Base-by-base conservation (phyloP, 1,140 invertebrate species). In the Idris sp. region DNA sequence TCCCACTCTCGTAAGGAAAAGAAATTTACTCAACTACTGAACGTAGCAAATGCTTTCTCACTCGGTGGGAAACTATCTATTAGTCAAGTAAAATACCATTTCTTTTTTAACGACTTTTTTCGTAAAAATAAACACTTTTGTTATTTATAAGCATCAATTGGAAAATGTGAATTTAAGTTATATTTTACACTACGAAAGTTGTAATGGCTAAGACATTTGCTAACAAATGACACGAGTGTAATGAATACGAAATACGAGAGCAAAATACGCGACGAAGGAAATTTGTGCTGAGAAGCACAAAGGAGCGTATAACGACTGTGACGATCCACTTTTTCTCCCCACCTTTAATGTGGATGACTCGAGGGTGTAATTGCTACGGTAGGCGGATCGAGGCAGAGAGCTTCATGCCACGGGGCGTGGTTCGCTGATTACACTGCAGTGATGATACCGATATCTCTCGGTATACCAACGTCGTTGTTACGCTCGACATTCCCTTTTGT, bases 301-400 rank as follows among this genome's bases (percentile, higher is more conserved):
- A 72, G 58, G 56, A 73, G 53, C 44, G 51, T 65, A 65, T 58
- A 59, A 65, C 56, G 49, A 67, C 64, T 62, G 64, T 54, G 72
- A 75, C 58, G 56, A 64, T 75, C 64, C 36, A 56, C 67, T 71
- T 61, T 59, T 58, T 49, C 62, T 61, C 62, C 72, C 62, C 58
- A 62, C 58, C 58, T 62, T 58, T 69, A 74, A 75, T 69, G 64
- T 48, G 58, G 51, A 69, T 75, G 72, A 75, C 72, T 75, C 72
- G 72, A 75, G 72, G 62, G 64, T 75, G 72, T 75, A 75, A 75
- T 75, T 75, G 72, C 64, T 68, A 44, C 44, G 51, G 72, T 75
- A 68, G 72, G 72, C 72, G 72, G 72, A 58, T 38, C 72, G 72
- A 59, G 49, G 51, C 61, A 48, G 69, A 75, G 53, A 71, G 74